Base-by-base conservation (phyloP, 2,113 vertebrate genomes). In the Platanista minor region DNA sequence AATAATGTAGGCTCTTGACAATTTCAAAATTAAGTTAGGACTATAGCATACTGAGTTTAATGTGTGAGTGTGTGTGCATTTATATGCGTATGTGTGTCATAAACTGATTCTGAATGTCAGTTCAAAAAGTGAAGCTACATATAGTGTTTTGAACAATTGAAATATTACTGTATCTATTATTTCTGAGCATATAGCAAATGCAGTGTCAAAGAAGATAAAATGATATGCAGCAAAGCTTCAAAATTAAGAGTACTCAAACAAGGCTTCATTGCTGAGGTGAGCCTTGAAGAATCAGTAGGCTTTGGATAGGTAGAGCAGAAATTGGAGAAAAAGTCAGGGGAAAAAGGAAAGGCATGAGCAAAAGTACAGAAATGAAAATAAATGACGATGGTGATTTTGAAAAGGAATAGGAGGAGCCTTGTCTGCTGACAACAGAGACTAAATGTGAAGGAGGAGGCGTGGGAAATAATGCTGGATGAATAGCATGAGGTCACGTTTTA, bases 221-320 rank as follows among this genome's bases (percentile, higher is more conserved):
- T 43, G 17, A 85, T 54, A 78, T 80, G 31, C 9, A 25, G 52
- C n/a, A 78, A 62, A 78, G 21, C 20, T 89, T 67, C 8, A 18
- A 67, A 93, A 61, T 69, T 39, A 89, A 89, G 69, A 67, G 52
- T 93, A 84, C n/a, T 96, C 69, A 77, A 84, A 75, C 39, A 85
- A 84, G 78, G 39, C 41, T 59, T 96, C 67, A n/a, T n/a, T 67
- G 36, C 14, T 39, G 14, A 77, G 27, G 57, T 29, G 5, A 75
- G 20, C 6, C 27, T 86, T 93, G 29, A 57, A 77, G 77, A 75
- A 66, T 46, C 41, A 90, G 23, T 61, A 67, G 49, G 41, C 12
- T 91, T 62, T 62, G 33, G 31, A 57, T 41, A 90, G 61, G 12
- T 11, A 88, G 62, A 84, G 41, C 3, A 2, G 36, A 83, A 91